Evolutionary conservation across 1,140 invertebrate genomes (phyloP).

Genomic region (Drosophila saltans): DNA sequence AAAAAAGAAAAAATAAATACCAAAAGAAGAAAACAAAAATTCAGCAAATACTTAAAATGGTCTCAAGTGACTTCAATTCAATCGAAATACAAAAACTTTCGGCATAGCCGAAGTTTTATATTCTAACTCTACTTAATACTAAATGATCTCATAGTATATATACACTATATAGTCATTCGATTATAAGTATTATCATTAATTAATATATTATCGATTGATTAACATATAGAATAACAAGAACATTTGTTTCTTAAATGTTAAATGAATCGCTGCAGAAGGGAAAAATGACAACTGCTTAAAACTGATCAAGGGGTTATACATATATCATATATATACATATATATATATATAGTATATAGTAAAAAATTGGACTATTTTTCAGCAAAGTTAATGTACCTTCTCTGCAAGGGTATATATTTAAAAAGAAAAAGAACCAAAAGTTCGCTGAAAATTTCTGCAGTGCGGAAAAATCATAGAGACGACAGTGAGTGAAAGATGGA

Average conservation of each 20-base stretch:
- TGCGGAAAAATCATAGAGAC: not conserved
- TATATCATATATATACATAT: too few species aligned
- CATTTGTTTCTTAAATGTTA: too few species aligned
- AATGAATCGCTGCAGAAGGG: too few species aligned
- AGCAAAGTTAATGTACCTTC: slow-evolving; percentile 38
- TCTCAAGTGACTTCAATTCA: slow-evolving; percentile 71
- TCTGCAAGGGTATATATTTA: not conserved
- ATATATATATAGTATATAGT: too few species aligned
- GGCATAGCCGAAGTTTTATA: not conserved
- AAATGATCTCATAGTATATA: too few species aligned
- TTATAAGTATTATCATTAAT: too few species aligned
- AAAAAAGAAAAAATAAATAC: not conserved
- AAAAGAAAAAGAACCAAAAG: not conserved
- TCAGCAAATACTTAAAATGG: slow-evolving; percentile 72
- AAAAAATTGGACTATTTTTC: slow-evolving; percentile 32
- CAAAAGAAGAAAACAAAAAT: slow-evolving; percentile 63
- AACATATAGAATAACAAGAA: too few species aligned
- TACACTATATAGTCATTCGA: too few species aligned
- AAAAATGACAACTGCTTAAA: too few species aligned
- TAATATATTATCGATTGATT: too few species aligned
- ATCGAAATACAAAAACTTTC: slow-evolving; percentile 45
- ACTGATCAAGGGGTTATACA: too few species aligned
- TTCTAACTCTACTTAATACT: not conserved
- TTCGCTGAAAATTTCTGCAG: slow-evolving; percentile 46
- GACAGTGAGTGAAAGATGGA: not conserved